Conservation (phyloP, 1,140 invertebrate genomes). For the Portunus trituberculatus region DNA sequence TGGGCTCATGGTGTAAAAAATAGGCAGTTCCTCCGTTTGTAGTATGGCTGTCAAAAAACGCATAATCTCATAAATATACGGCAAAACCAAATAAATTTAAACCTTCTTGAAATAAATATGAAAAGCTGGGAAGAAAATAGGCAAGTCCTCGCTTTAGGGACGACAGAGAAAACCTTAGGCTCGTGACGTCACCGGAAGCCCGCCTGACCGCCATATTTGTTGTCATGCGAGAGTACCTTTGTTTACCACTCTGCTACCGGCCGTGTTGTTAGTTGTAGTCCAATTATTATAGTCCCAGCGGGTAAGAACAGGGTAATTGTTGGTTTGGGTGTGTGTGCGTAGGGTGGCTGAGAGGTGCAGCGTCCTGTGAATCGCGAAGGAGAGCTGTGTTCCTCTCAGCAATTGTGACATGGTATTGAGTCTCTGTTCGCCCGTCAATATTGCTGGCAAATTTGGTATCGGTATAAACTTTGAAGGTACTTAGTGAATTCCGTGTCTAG, state of each 20-base stretch:
- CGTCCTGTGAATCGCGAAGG: neutral
- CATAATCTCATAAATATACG: too few relatives aligned
- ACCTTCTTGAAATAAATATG: too few relatives aligned
- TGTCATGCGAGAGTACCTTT: conserved; percentile 41
- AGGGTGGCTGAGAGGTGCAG: neutral
- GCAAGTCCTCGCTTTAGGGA: neutral
- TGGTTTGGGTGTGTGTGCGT: neutral
- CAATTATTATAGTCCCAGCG: neutral
- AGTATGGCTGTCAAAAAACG: too few relatives aligned
- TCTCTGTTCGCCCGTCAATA: neutral
- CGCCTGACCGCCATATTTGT: conserved; percentile 43
- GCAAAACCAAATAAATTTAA: too few relatives aligned
- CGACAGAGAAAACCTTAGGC: neutral
- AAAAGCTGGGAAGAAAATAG: too few relatives aligned
- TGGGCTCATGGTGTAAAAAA: too few relatives aligned
- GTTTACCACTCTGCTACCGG: conserved; percentile 1
- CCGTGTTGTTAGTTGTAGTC: neutral
- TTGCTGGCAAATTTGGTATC: neutral
- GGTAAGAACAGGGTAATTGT: neutral
- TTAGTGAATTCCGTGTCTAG: neutral
- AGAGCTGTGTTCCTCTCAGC: too few relatives aligned
- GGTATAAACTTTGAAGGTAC: neutral
- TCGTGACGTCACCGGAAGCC: conserved; percentile 36
- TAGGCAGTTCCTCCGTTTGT: too few relatives aligned
- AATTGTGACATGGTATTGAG: too few relatives aligned